Evolutionary conservation across 2,888 invertebrate species (phyloP).

Genomic region (Dryomyza anilis): DNA sequence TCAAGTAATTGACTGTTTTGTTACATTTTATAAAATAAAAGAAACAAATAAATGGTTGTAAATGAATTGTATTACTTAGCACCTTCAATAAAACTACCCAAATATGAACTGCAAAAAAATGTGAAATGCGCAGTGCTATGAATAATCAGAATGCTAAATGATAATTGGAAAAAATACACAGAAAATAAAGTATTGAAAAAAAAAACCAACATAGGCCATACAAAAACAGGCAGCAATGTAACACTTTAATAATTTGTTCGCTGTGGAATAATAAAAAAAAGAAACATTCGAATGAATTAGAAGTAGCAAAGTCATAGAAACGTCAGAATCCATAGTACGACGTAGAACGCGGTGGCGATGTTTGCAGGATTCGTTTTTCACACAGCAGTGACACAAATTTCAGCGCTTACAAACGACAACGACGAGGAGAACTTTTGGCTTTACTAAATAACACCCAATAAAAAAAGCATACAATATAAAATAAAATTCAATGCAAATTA

Average conservation of each 20-base stretch:
- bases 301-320: too few species aligned
- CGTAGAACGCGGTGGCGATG: background rate
- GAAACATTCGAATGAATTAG: background rate
- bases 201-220: too few species aligned
- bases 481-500: background rate
- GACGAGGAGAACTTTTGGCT: too few species aligned
- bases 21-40: too few species aligned
- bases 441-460: background rate
- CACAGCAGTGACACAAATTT: slow-evolving; percentile 27
- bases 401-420: background rate
- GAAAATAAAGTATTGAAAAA: background rate
- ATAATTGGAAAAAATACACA: background rate
- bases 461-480: background rate
- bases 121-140: too few species aligned
- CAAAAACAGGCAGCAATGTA: background rate
- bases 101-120: too few species aligned
- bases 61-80: too few species aligned
- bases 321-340: too few species aligned
- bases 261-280: background rate
- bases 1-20: too few species aligned
- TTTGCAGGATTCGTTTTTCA: slow-evolving; percentile 20
- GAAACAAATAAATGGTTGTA: too few species aligned
- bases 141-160: too few species aligned
- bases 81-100: too few species aligned
- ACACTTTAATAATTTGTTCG: slow-evolving; percentile 5